Evolutionary conservation across 2,797 vertebrate genomes (phyloP).

Genomic region (Schizopygopsis malacanthus): DNA sequence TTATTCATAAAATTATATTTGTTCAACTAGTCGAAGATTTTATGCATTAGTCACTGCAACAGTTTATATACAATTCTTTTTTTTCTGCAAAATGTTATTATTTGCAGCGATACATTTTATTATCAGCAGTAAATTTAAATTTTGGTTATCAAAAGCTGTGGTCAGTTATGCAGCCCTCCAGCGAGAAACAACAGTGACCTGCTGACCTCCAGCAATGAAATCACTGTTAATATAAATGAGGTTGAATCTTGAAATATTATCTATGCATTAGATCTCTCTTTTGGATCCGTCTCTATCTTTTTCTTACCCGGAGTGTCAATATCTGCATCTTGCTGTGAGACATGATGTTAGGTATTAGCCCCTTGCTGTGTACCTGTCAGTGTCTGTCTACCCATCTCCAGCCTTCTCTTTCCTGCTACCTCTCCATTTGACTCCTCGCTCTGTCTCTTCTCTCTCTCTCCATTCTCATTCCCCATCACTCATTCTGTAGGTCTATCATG

Average conservation of each 20-base stretch:
- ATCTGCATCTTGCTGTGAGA: conserved; percentile 51
- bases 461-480: conserved; percentile 22
- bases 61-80: not conserved
- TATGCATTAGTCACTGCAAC: not conserved
- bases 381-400: conserved; percentile 41
- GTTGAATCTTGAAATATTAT: conserved; percentile 10
- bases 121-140: too few species aligned
- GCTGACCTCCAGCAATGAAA: conserved; percentile 19
- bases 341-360: conserved; percentile 50
- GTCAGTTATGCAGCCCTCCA: not conserved
- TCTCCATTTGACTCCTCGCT: conserved; percentile 31
- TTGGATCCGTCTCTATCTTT: conserved; percentile 28
- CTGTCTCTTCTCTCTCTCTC: conserved; percentile 30
- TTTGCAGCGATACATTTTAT: not conserved
- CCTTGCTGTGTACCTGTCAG: conserved; percentile 42
- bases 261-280: conserved; percentile 7
- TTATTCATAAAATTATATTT: not conserved
- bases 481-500: conserved; percentile 11
- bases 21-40: not conserved
- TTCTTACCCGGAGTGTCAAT: conserved; percentile 33
- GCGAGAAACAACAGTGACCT: conserved; percentile 4
- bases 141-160: not conserved
- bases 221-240: not conserved
- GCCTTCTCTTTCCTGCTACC: conserved; percentile 10
- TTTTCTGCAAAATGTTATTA: not conserved